phyloP scores from a whole-genome alignment of 1,140 invertebrate genomes.

The Anastrepha obliqua region DNA sequence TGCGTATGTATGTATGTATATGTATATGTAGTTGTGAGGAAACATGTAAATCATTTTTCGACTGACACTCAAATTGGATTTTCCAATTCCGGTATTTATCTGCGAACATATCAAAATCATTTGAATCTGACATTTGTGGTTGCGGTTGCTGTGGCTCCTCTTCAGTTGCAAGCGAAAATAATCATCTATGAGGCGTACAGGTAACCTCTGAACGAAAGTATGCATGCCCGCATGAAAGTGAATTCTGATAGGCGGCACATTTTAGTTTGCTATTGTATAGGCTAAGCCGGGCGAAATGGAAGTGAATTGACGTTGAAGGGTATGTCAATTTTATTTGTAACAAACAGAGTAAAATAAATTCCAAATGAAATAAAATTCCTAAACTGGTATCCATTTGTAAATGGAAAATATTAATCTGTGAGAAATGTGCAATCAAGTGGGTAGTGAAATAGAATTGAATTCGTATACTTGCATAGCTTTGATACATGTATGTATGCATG shows the following conservation, averaged over 20 bases:
- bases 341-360: not conserved
- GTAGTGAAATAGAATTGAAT: too few species aligned
- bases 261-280: not conserved
- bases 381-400: too few species aligned
- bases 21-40: not conserved
- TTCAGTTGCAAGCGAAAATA: not conserved
- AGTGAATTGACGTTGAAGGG: not conserved
- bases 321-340: not conserved
- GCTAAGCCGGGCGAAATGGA: not conserved
- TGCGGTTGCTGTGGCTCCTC: constrained; percentile 12
- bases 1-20: not conserved
- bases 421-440: too few species aligned
- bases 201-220: too few species aligned
- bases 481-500: too few species aligned
- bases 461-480: too few species aligned
- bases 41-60: constrained; percentile 37
- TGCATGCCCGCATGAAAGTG: not conserved
- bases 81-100: constrained; percentile 38
- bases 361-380: too few species aligned
- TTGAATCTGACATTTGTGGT: constrained; percentile 47
- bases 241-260: not conserved
- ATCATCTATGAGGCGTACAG: not conserved
- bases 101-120: constrained; percentile 23
- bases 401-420: too few species aligned
- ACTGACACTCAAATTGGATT: constrained; percentile 31